A percentile compares a stretch with the other conserved stretches of the same genome.
Evolutionary conservation across 1,140 invertebrate species (phyloP).

Genomic region (Euwallacea similis): DNA sequence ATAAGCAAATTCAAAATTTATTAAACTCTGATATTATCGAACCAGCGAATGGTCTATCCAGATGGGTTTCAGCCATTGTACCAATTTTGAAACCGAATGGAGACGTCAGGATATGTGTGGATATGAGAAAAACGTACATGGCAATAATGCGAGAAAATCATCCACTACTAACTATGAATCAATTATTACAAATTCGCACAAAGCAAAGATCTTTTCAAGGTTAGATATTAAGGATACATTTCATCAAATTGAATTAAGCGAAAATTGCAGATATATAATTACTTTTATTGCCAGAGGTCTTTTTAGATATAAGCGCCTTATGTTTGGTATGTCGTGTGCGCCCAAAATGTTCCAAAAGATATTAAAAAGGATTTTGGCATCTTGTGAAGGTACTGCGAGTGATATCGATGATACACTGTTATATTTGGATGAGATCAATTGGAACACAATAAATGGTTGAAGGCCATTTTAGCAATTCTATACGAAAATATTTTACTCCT

Average conservation of each 20-base stretch:
- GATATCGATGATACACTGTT: too few species aligned
- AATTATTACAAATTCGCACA: too few species aligned
- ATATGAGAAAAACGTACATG: constrained; percentile 54
- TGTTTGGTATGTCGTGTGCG: constrained; percentile 8
- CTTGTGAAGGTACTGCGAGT: constrained; percentile 31
- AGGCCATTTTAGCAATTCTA: too few species aligned
- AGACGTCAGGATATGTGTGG: constrained; percentile 52
- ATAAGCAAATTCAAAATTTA: too few species aligned
- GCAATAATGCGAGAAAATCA: constrained; percentile 46
- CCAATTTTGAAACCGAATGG: too few species aligned
- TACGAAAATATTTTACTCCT: too few species aligned
- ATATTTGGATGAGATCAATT: too few species aligned
- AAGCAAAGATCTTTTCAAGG: too few species aligned
- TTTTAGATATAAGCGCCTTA: constrained; percentile 45
- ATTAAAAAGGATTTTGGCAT: constrained; percentile 45
- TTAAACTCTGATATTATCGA: too few species aligned
- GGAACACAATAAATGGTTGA: too few species aligned
- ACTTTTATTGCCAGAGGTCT: constrained; percentile 50
- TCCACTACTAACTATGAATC: constrained; percentile 44
- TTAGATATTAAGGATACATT: constrained; percentile 46
- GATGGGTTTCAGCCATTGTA: too few species aligned
- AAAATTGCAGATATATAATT: constrained; percentile 35
- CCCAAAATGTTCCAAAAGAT: constrained; percentile 53
- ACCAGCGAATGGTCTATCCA: too few species aligned
- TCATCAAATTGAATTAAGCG: constrained; percentile 44